A percentile compares a stretch with the other conserved stretches of the same genome.
Evolutionary conservation across 2,113 vertebrate genomes (phyloP).

Genomic region (Echinops telfairi): DNA sequence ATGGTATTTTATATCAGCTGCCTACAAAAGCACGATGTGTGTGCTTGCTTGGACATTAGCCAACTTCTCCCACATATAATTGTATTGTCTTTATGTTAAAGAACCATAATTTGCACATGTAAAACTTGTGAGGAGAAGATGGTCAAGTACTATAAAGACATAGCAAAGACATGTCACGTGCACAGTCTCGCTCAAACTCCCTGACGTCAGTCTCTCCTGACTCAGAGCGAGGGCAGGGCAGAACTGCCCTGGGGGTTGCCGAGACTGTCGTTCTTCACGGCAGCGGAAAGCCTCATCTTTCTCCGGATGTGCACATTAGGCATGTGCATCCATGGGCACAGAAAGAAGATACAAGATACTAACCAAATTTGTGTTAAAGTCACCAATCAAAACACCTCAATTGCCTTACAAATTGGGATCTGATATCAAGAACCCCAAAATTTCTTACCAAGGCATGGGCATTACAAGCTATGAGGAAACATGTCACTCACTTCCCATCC

Average conservation of each 20-base stretch:
- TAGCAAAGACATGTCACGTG: not conserved
- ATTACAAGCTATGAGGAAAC: not conserved
- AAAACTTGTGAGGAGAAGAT: not conserved
- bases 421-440: constrained; percentile 34
- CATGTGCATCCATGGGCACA: not conserved
- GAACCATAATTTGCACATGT: not conserved
- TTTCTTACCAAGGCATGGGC: not conserved
- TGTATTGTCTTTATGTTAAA: constrained; percentile 43
- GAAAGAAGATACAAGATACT: not conserved
- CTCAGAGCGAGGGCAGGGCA: too few relatives aligned
- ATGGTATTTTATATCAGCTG: constrained; percentile 2
- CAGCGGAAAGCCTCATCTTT: too few relatives aligned
- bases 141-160: not conserved
- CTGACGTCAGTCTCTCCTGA: too few relatives aligned
- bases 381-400: not conserved
- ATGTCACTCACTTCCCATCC: not conserved
- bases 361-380: not conserved
- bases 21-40: not conserved
- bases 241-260: too few relatives aligned
- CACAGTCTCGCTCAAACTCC: too few relatives aligned
- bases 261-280: too few relatives aligned
- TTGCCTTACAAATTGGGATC: not conserved
- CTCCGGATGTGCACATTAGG: not conserved
- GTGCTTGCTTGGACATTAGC: constrained; percentile 28
- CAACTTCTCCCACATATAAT: constrained; percentile 47